phyloP scores from a whole-genome alignment of 2,888 invertebrate genomes.

The Diloba caeruleocephala region DNA sequence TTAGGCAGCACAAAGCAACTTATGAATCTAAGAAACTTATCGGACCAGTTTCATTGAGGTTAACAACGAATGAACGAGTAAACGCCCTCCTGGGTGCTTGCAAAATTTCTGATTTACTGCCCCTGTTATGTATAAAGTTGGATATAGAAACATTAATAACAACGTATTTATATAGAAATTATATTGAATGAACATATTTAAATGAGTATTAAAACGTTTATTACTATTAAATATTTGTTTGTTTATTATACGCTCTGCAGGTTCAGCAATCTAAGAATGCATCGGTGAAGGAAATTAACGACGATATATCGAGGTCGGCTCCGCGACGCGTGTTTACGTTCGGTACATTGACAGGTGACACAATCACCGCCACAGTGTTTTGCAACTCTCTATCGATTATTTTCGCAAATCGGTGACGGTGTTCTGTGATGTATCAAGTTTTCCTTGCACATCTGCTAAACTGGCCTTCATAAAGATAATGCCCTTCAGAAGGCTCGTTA shows the following conservation, averaged over 20 bases:
- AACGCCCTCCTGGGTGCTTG: constrained; percentile 49
- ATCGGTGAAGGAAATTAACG: too few species aligned
- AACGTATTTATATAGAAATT: constrained; percentile 17
- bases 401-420: too few species aligned
- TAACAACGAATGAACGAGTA: constrained; percentile 59
- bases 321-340: too few species aligned
- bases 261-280: too few species aligned
- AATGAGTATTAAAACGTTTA: constrained; percentile 1
- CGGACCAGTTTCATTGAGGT: constrained; percentile 51
- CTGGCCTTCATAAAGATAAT: too few species aligned
- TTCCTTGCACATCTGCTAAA: too few species aligned
- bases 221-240: constrained; percentile 26
- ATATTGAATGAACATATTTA: constrained; percentile 17
- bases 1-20: constrained; percentile 49
- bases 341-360: too few species aligned
- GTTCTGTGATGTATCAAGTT: too few species aligned
- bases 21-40: constrained; percentile 57
- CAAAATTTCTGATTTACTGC: constrained; percentile 56
- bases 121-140: constrained; percentile 30
- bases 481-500: too few species aligned
- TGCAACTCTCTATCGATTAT: too few species aligned
- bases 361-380: too few species aligned
- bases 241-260: constrained; percentile 19
- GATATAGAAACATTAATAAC: constrained; percentile 3
- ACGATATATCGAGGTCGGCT: too few species aligned